These are phyloP conservation scores for Drosophila eugracilis DNA, from an alignment of 1,140 invertebrate species.

Conservation along the genomic window DNA sequence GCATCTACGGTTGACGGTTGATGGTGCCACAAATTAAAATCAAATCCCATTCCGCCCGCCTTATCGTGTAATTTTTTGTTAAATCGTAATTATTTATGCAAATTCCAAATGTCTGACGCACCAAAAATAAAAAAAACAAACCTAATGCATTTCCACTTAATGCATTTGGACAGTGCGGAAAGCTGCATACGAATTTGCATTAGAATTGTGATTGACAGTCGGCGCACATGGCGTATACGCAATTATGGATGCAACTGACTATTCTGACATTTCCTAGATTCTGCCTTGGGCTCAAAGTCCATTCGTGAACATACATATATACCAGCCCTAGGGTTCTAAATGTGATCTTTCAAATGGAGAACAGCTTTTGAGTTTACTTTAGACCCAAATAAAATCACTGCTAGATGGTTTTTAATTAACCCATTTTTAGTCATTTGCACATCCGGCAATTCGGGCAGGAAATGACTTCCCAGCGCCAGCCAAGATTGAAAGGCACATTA, in stretches of 20 bases:
- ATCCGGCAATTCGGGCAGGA: slow-evolving; percentile 73
- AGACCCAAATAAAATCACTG: slow-evolving; percentile 27
- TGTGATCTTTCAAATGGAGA: slow-evolving; percentile 1
- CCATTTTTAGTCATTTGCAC: slow-evolving; percentile 73
- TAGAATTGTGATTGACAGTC: slow-evolving; percentile 68
- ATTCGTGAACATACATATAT: slow-evolving; percentile 2
- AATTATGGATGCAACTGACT: slow-evolving; percentile 69
- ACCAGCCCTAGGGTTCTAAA: slow-evolving; percentile 12
- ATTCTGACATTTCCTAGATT: slow-evolving; percentile 63
- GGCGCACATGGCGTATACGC: slow-evolving; percentile 77
- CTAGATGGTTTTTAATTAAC: slow-evolving; percentile 67
- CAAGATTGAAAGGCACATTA: slow-evolving; percentile 34
- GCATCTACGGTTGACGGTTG: slow-evolving; percentile 18
- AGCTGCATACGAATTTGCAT: slow-evolving; percentile 56
- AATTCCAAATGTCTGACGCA: slow-evolving; percentile 45
- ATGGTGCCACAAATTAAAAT: slow-evolving; percentile 38
- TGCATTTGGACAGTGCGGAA: slow-evolving; percentile 45
- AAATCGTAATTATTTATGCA: slow-evolving; percentile 55
- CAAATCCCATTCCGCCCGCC: slow-evolving; percentile 41
- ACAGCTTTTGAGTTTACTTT: slow-evolving; percentile 4
- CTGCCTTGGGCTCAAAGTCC: neutral
- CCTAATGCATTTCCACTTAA: slow-evolving; percentile 43
- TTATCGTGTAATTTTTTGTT: slow-evolving; percentile 50
- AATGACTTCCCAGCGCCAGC: slow-evolving; percentile 50
- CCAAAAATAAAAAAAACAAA: slow-evolving; percentile 35